phyloP scores from a whole-genome alignment of 2,888 invertebrate genomes.

The Myopa tessellatipennis region DNA sequence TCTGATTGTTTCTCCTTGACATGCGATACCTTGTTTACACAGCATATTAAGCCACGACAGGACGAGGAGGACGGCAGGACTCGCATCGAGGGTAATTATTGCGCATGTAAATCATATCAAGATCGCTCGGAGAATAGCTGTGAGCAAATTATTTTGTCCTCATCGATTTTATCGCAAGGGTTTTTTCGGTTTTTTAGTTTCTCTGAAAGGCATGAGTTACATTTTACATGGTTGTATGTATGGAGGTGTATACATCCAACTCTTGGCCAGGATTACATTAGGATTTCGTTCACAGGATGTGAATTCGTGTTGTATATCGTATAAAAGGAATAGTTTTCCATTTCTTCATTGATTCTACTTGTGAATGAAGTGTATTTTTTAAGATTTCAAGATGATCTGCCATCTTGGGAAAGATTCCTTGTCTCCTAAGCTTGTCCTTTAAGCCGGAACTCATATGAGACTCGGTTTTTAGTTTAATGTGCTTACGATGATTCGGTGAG shows the following conservation, averaged over 20 bases:
- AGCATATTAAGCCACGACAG: conserved; percentile 24
- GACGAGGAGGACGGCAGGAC: conserved; percentile 34
- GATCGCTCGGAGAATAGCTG: conserved; percentile 43
- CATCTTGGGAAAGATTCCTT: no score
- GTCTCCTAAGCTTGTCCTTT: background rate
- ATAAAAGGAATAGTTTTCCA: background rate
- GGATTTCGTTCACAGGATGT: conserved; percentile 13
- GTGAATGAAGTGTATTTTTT: conserved; percentile 11
- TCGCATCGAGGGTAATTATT: conserved; percentile 60
- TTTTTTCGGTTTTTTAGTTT: conserved; percentile 13
- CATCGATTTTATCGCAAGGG: conserved; percentile 17
- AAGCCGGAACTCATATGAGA: conserved; percentile 37
- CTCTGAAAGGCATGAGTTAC: background rate
- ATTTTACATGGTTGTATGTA: background rate
- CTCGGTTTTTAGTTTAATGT: conserved; percentile 22
- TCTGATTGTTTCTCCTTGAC: conserved; percentile 42
- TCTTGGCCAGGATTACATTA: conserved; percentile 18
- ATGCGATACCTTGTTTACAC: conserved; percentile 39
- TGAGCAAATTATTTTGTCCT: conserved; percentile 13
- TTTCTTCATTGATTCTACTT: background rate
- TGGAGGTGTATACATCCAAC: background rate
- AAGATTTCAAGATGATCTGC: no score
- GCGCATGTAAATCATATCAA: conserved; percentile 58
- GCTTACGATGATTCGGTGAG: conserved; percentile 21
- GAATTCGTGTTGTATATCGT: background rate